phyloP scores from a whole-genome alignment of 2,113 vertebrate species.

The Marmota monax region DNA sequence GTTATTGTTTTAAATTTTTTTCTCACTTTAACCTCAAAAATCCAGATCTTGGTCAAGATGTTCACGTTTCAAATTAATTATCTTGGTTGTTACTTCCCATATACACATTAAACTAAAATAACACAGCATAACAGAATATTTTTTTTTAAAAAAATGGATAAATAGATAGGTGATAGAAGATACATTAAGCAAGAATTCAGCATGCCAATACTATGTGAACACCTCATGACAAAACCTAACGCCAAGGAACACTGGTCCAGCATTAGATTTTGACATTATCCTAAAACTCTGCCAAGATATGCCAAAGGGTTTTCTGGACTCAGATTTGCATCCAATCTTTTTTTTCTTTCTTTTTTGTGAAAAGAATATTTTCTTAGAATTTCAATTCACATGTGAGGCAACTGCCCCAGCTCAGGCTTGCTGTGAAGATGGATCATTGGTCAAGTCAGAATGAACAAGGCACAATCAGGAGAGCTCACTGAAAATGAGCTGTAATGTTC shows the following conservation, averaged over 20 bases:
- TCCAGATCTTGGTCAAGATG: conserved; percentile 66
- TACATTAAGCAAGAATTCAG: not conserved
- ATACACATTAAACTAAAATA: conserved; percentile 38
- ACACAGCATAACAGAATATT: not conserved
- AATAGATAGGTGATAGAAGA: not conserved
- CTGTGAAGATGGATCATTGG: not conserved
- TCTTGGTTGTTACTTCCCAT: not conserved
- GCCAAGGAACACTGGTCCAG: conserved; percentile 45
- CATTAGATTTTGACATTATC: conserved; percentile 71
- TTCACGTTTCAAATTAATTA: conserved; percentile 48
- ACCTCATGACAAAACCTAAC: conserved; percentile 73
- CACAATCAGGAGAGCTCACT: not conserved
- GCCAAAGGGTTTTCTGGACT: not conserved
- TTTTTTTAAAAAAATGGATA: not conserved
- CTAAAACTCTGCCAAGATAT: conserved; percentile 71
- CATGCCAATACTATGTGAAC: conserved; percentile 77
- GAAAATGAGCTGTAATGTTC: not conserved
- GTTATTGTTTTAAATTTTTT: not conserved
- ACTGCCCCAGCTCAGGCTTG: not conserved
- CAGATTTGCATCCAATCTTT: conserved; percentile 31
- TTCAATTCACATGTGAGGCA: conserved; percentile 34
- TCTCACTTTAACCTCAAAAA: conserved; percentile 53
- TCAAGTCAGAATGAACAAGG: not conserved
- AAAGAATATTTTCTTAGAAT: conserved; percentile 3
- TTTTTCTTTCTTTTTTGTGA: not conserved